Conservation (phyloP, 2,888 invertebrate species). For the Apodemia duryi region DNA sequence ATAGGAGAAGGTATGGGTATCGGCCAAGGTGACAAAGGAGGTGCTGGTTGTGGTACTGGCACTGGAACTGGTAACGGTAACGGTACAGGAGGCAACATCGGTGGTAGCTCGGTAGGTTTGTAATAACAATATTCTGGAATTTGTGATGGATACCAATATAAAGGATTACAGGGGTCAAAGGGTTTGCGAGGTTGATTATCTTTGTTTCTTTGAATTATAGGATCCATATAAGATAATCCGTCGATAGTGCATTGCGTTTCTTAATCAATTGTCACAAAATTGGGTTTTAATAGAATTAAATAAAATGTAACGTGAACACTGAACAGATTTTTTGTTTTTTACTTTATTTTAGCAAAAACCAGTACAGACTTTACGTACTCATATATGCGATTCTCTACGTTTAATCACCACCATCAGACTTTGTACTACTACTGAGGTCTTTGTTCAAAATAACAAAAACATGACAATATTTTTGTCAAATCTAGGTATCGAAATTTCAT, state of each 20-base stretch:
- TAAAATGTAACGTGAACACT: too few species aligned
- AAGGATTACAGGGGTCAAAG: slow-evolving; percentile 55
- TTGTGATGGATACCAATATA: slow-evolving; percentile 56
- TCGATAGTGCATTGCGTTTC: slow-evolving; percentile 40
- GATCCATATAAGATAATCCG: slow-evolving; percentile 46
- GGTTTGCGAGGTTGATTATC: slow-evolving; percentile 24
- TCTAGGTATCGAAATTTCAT: too few species aligned
- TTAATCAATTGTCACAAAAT: not conserved
- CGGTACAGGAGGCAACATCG: slow-evolving; percentile 20
- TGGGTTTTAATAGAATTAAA: too few species aligned
- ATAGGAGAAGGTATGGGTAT: not conserved
- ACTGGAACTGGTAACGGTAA: slow-evolving; percentile 27
- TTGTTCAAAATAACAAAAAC: too few species aligned
- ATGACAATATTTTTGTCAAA: too few species aligned
- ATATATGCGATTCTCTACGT: too few species aligned
- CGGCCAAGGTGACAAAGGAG: not conserved
- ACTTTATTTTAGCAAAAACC: too few species aligned
- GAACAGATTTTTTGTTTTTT: too few species aligned
- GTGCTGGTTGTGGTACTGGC: slow-evolving; percentile 16
- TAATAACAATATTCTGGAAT: slow-evolving; percentile 40
- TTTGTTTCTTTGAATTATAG: slow-evolving; percentile 28
- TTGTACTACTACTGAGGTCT: too few species aligned
- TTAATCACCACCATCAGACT: too few species aligned
- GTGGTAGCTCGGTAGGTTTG: slow-evolving; percentile 18
- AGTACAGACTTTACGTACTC: too few species aligned